Evolutionary conservation across 23 tunicate species (phyloP).

Genomic region (Botrylloides violaceus): DNA sequence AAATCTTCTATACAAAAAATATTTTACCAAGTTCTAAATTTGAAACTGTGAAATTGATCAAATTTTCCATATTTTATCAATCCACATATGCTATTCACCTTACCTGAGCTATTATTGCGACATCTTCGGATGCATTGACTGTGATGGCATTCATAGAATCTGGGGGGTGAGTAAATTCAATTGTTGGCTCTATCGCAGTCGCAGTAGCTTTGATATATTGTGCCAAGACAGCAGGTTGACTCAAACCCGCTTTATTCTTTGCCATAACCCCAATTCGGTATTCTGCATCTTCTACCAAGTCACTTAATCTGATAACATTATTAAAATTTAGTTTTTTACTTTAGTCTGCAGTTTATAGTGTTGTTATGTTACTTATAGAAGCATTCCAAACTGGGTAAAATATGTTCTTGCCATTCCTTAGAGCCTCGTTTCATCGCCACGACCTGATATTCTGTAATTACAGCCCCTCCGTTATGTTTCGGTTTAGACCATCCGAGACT

Average conservation of each 20-base stretch:
- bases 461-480: constrained; percentile 65
- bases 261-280: constrained; percentile 87
- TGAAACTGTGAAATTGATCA: too few relatives aligned
- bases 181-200: constrained; percentile 28
- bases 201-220: constrained; percentile 60
- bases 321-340: too few relatives aligned
- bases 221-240: constrained; percentile 56
- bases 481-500: constrained; percentile 58
- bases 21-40: too few relatives aligned
- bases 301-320: constrained; percentile 14
- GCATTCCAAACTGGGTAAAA: constrained; percentile 1
- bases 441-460: constrained; percentile 72
- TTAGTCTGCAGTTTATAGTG: too few relatives aligned
- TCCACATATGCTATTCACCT: too few relatives aligned
- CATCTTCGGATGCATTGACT: constrained; percentile 29
- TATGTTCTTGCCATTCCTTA: constrained; percentile 59
- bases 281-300: constrained; percentile 50
- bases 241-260: constrained; percentile 77
- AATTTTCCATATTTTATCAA: too few relatives aligned
- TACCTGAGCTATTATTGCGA: background rate
- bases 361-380: constrained; percentile 5
- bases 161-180: constrained; percentile 39
- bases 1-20: too few relatives aligned
- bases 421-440: constrained; percentile 78
- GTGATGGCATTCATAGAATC: constrained; percentile 53